Evolutionary conservation across 2,888 invertebrate genomes (phyloP).

Genomic region (Plebejus anna): DNA sequence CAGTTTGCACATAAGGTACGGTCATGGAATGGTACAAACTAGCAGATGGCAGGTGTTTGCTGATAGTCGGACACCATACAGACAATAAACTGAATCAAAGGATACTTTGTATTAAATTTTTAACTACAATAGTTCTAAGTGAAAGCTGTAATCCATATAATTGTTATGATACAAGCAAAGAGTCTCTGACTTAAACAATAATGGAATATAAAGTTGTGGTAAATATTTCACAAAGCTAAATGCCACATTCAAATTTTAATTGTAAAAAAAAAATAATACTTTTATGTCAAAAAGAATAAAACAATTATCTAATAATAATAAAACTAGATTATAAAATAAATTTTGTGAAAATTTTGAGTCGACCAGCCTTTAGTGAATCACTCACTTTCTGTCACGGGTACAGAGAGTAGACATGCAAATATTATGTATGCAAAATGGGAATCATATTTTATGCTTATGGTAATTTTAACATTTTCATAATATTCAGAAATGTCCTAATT

Average conservation of each 20-base stretch:
- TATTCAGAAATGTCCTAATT: neutral
- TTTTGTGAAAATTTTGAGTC: neutral
- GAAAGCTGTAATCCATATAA: no score
- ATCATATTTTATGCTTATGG: neutral
- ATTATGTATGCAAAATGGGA: neutral
- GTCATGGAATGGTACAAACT: neutral
- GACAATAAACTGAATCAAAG: neutral
- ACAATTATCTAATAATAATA: neutral
- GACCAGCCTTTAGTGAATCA: conserved; percentile 20
- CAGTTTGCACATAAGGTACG: neutral
- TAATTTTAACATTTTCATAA: conserved; percentile 4
- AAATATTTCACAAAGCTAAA: conserved; percentile 1
- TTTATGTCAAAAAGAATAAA: neutral
- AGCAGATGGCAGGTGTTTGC: neutral
- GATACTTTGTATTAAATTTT: no score
- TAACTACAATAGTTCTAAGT: no score
- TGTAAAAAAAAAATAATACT: conserved; percentile 21
- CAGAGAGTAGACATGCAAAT: neutral
- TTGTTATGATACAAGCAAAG: neutral
- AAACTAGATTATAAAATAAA: conserved; percentile 13
- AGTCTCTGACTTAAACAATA: neutral
- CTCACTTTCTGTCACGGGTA: neutral
- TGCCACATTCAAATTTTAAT: neutral
- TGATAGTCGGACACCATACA: neutral
- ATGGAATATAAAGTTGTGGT: neutral